Percentiles rank a stretch among this genome's conserved stretches.
Evolutionary conservation across 2,888 invertebrate species (phyloP).

Genomic region (Plebejus argus): DNA sequence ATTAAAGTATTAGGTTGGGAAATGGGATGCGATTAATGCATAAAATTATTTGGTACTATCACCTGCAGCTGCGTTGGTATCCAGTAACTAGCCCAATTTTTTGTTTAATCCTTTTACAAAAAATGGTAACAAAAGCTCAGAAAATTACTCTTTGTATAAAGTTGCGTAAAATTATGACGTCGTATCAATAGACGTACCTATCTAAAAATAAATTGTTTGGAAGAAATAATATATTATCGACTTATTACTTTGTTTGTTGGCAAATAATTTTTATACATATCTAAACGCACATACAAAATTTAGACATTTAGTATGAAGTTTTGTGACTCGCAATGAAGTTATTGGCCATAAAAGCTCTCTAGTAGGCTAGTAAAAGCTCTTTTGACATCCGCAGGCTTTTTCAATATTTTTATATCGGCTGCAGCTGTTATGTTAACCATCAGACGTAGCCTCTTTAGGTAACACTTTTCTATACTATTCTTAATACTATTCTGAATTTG

Average conservation of each 20-base stretch:
- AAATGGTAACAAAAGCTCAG: not conserved
- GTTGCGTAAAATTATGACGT: not conserved
- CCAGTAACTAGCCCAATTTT: slow-evolving; percentile 9
- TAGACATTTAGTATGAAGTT: no score
- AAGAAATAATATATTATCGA: not conserved
- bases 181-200: no score
- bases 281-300: no score
- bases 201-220: no score
- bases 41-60: slow-evolving; percentile 20
- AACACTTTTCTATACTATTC: not conserved
- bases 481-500: not conserved
- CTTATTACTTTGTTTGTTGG: no score
- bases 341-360: no score
- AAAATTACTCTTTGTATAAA: not conserved
- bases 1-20: slow-evolving; percentile 77
- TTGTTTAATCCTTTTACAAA: not conserved
- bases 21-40: slow-evolving; percentile 64
- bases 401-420: not conserved
- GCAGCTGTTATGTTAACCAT: no score
- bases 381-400: no score
- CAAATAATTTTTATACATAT: not conserved
- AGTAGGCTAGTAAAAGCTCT: no score
- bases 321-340: no score
- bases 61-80: slow-evolving; percentile 27
- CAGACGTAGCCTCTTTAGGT: no score